Conservation (phyloP, 2,888 invertebrate species). For the Pristionchus mayeri region DNA sequence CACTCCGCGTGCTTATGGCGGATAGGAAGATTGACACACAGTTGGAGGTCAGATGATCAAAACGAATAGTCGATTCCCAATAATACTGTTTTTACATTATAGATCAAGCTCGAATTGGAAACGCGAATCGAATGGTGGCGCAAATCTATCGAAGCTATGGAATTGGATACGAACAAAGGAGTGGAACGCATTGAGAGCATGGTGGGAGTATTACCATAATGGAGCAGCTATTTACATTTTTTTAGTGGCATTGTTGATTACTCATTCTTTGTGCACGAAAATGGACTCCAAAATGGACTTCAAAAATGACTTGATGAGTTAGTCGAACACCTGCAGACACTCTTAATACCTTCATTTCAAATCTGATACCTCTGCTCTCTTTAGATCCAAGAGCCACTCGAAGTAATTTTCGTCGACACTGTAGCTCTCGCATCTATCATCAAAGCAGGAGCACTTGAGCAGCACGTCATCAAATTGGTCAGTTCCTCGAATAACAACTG, state of each 20-base stretch:
- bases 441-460: constrained; percentile 9
- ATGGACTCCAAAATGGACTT: too few relatives aligned
- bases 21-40: constrained; percentile 23
- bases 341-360: too few relatives aligned
- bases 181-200: constrained; percentile 25
- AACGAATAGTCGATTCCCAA: not conserved
- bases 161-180: not conserved
- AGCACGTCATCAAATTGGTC: constrained; percentile 20
- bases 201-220: too few relatives aligned
- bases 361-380: not conserved
- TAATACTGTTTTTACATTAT: too few relatives aligned
- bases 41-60: not conserved
- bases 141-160: not conserved
- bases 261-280: too few relatives aligned
- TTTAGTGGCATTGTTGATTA: too few relatives aligned
- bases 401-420: constrained; percentile 2
- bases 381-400: constrained; percentile 36
- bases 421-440: not conserved
- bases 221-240: too few relatives aligned
- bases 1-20: constrained; percentile 4
- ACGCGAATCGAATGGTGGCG: constrained; percentile 30
- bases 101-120: not conserved
- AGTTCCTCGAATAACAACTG: too few relatives aligned
- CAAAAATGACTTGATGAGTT: too few relatives aligned
- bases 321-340: too few relatives aligned